Evolutionary conservation across 2,888 invertebrate species (phyloP).

Genomic region (Synergus itoensis): DNA sequence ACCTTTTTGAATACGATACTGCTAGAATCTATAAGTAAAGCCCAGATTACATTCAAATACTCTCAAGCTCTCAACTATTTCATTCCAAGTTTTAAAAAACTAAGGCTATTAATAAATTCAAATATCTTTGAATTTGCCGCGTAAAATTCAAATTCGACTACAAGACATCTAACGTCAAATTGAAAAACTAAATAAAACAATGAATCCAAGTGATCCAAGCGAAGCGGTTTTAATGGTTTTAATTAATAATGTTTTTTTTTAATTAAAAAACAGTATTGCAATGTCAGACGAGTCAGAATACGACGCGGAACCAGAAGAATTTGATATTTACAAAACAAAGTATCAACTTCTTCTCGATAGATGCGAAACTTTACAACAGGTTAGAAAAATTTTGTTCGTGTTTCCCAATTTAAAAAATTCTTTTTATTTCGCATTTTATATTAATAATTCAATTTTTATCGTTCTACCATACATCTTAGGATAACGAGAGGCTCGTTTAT

Average conservation of each 20-base stretch:
- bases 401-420: background rate
- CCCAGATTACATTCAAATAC: too few relatives aligned
- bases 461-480: constrained; percentile 75
- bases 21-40: too few relatives aligned
- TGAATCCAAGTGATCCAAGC: too few relatives aligned
- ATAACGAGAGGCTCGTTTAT: constrained; percentile 86
- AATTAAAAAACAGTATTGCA: constrained; percentile 49
- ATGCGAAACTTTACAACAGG: constrained; percentile 86
- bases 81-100: too few relatives aligned
- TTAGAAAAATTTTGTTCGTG: constrained; percentile 57
- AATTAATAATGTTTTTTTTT: constrained; percentile 46
- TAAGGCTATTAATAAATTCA: too few relatives aligned
- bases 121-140: too few relatives aligned
- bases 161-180: too few relatives aligned
- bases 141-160: too few relatives aligned
- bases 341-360: constrained; percentile 86
- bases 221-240: constrained; percentile 38
- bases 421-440: constrained; percentile 29
- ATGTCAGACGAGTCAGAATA: constrained; percentile 83
- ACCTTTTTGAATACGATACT: too few relatives aligned
- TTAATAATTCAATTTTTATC: background rate
- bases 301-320: constrained; percentile 80
- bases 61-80: too few relatives aligned
- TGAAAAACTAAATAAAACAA: too few relatives aligned
- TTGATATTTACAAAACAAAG: constrained; percentile 86